phyloP scores from a whole-genome alignment of 53 echinoderm and acorn worm genomes.

The Stichopus horrens region DNA sequence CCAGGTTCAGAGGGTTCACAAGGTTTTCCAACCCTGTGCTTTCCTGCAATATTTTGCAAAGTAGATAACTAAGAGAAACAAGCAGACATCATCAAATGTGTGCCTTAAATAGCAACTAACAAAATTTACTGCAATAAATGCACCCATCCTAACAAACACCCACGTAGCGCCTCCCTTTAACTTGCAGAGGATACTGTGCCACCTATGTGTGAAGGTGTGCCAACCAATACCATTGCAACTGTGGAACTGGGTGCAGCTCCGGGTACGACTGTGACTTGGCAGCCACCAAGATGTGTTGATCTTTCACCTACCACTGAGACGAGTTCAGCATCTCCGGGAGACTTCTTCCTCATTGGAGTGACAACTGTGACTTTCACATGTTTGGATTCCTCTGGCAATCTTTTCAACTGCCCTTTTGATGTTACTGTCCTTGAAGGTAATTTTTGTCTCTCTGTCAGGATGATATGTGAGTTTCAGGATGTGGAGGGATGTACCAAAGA shows the following conservation, averaged over 20 bases:
- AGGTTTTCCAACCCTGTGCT: too few species aligned
- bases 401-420: constrained; percentile 53
- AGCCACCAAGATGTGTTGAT: constrained; percentile 61
- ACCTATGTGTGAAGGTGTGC: constrained; percentile 34
- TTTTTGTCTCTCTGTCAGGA: not conserved
- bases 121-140: too few species aligned
- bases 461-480: too few species aligned
- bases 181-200: constrained; percentile 15
- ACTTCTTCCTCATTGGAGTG: not conserved
- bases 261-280: constrained; percentile 37
- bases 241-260: constrained; percentile 15
- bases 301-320: constrained; percentile 45
- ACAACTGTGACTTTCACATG: constrained; percentile 58
- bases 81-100: too few species aligned
- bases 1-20: too few species aligned
- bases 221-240: not conserved
- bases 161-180: not conserved
- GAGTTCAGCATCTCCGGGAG: constrained; percentile 11
- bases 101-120: too few species aligned
- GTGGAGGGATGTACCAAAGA: too few species aligned
- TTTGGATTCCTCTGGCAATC: constrained; percentile 56
- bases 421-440: constrained; percentile 68
- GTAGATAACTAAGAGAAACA: too few species aligned
- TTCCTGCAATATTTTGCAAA: too few species aligned
- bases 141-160: not conserved